A percentile compares a stretch with the other conserved stretches of the same genome.
phyloP scores from a whole-genome alignment of 2,888 invertebrate genomes.

The Dendrolimus pini region DNA sequence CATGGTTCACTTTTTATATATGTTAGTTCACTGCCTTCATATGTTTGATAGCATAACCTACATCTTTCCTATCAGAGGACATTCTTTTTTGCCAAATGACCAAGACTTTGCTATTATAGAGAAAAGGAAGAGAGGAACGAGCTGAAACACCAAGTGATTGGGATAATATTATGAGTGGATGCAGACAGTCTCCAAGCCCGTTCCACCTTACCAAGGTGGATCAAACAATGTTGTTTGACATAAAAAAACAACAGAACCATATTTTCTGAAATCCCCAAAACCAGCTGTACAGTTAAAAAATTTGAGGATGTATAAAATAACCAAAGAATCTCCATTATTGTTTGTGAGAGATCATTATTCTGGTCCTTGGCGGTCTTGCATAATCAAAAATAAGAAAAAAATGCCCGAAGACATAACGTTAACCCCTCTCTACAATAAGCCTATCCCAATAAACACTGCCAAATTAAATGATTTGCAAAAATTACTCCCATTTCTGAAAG shows the following conservation, averaged over 20 bases:
- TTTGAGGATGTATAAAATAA: neutral
- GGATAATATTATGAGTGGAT: constrained; percentile 5
- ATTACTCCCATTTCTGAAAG: neutral
- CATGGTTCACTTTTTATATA: too few species aligned
- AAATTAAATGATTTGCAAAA: constrained; percentile 1
- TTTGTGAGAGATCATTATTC: constrained; percentile 2
- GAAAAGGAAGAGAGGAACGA: constrained; percentile 1
- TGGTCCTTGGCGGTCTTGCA: constrained; percentile 1
- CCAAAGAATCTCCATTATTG: constrained; percentile 1
- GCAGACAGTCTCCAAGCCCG: constrained; percentile 1
- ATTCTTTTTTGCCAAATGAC: constrained; percentile 6
- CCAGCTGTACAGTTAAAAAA: constrained; percentile 1
- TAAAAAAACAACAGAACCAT: constrained; percentile 3
- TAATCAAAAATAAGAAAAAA: constrained; percentile 1
- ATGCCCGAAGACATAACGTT: neutral
- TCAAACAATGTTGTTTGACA: constrained; percentile 4
- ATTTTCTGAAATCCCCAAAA: constrained; percentile 5
- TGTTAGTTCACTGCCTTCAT: neutral
- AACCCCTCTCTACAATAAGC: constrained; percentile 1
- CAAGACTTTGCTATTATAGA: constrained; percentile 5
- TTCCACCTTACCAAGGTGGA: constrained; percentile 2
- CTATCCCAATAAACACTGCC: constrained; percentile 1
- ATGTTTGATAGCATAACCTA: neutral
- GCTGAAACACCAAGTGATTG: constrained; percentile 6
- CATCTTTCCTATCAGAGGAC: neutral